These are phyloP conservation scores for Agapornis canus DNA, from an alignment of 2,797 vertebrate species.

Conservation along the genomic window DNA sequence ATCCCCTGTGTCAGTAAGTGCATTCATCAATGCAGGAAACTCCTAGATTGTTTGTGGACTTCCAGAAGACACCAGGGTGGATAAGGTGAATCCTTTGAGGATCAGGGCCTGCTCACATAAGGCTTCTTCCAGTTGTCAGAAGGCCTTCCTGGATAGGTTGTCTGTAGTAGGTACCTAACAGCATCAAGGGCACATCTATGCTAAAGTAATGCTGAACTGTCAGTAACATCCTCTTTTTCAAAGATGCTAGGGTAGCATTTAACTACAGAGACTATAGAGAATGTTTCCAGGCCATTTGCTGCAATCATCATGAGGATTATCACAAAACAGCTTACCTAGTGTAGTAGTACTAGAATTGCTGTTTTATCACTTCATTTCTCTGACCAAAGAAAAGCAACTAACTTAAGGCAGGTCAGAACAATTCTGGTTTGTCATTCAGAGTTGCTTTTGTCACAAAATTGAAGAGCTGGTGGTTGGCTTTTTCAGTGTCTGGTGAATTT, in stretches of 20 bases:
- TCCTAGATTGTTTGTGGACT: neutral
- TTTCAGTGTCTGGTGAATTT: neutral
- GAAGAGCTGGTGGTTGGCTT: neutral
- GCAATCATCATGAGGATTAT: neutral
- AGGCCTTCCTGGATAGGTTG: neutral
- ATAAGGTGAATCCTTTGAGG: neutral
- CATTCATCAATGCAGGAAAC: neutral
- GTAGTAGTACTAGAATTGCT: neutral
- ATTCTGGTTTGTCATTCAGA: neutral
- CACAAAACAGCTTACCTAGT: neutral
- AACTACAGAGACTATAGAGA: neutral
- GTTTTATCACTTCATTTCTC: neutral
- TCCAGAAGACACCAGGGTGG: neutral
- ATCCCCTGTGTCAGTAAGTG: neutral
- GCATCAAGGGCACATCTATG: neutral
- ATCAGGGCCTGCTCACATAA: neutral
- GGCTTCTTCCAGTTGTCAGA: neutral
- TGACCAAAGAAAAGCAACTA: neutral
- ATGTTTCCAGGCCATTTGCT: neutral
- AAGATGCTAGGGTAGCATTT: neutral
- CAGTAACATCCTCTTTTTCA: neutral
- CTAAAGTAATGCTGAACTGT: neutral
- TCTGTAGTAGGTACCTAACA: neutral
- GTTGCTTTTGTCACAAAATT: neutral
- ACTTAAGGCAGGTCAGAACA: neutral